A percentile compares a stretch with the other conserved stretches of the same genome.
Evolutionary conservation across 2,888 invertebrate species (phyloP).

Genomic region (Aradus depressus): DNA sequence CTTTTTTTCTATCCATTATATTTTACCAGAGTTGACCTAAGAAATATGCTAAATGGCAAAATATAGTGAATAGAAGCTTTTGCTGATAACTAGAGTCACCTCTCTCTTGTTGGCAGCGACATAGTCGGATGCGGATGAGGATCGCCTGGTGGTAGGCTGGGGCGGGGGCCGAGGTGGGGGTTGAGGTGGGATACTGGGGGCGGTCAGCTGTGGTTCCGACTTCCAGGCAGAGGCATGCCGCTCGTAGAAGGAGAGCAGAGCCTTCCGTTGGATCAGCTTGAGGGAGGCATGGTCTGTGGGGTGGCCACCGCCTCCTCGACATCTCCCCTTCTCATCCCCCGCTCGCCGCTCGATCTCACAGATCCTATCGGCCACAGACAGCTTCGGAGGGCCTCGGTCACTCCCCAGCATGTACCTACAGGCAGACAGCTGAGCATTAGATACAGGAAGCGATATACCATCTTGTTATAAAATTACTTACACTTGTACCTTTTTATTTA

Average conservation of each 20-base stretch:
- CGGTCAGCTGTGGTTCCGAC: constrained; percentile 47
- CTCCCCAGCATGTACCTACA: constrained; percentile 26
- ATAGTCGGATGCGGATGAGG: constrained; percentile 58
- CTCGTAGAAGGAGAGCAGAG: constrained; percentile 68
- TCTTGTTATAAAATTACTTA: too few species aligned
- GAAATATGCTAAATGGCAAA: background rate
- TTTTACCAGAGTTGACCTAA: background rate
- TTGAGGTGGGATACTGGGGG: constrained; percentile 30
- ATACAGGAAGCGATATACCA: too few species aligned
- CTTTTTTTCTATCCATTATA: too few species aligned
- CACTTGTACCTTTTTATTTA: too few species aligned
- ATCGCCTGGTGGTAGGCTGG: constrained; percentile 46
- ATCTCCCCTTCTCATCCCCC: constrained; percentile 34
- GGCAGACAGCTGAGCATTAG: too few species aligned
- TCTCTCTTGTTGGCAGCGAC: constrained; percentile 31
- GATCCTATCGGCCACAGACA: constrained; percentile 54
- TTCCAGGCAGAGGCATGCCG: constrained; percentile 51
- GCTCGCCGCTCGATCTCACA: constrained; percentile 49
- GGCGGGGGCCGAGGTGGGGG: constrained; percentile 34
- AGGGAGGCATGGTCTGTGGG: constrained; percentile 50
- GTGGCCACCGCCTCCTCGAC: constrained; percentile 33
- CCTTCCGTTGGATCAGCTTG: constrained; percentile 73
- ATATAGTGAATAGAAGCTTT: background rate
- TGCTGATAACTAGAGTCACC: constrained; percentile 7
- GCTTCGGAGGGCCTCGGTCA: constrained; percentile 38